Evolutionary conservation across 2,113 vertebrate species (phyloP).

Genomic region (Leucoraja erinaceus): DNA sequence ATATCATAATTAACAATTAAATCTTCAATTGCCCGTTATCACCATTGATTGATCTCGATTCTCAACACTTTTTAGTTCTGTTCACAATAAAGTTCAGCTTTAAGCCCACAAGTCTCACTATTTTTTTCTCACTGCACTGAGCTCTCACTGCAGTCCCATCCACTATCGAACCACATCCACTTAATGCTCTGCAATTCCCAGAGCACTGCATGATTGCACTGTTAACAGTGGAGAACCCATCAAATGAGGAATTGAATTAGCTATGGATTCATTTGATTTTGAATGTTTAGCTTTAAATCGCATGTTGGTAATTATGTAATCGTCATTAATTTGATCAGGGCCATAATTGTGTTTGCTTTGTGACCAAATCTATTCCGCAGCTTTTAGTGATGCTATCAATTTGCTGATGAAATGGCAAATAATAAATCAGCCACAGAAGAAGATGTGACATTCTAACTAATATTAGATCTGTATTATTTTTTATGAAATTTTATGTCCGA

Average conservation of each 20-base stretch:
- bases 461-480: background rate
- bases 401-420: too few relatives aligned
- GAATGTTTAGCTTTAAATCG: constrained; percentile 8
- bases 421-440: background rate
- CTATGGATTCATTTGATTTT: background rate
- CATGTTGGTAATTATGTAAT: background rate
- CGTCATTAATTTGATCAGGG: background rate
- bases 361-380: background rate
- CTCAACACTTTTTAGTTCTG: background rate
- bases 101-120: background rate
- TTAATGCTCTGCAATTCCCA: too few relatives aligned
- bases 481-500: background rate
- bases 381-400: background rate
- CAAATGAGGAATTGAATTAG: constrained; percentile 22
- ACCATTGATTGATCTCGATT: background rate
- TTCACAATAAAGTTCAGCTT: background rate
- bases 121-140: too few relatives aligned
- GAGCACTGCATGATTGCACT: background rate
- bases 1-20: too few relatives aligned
- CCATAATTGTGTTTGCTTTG: constrained; percentile 14
- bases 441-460: background rate
- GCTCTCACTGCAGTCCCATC: background rate
- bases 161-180: background rate
- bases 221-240: background rate
- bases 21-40: too few relatives aligned